Percentiles rank a stretch among this genome's conserved stretches.
phyloP scores from a whole-genome alignment of 2,888 invertebrate genomes.

The Graphium colonna region DNA sequence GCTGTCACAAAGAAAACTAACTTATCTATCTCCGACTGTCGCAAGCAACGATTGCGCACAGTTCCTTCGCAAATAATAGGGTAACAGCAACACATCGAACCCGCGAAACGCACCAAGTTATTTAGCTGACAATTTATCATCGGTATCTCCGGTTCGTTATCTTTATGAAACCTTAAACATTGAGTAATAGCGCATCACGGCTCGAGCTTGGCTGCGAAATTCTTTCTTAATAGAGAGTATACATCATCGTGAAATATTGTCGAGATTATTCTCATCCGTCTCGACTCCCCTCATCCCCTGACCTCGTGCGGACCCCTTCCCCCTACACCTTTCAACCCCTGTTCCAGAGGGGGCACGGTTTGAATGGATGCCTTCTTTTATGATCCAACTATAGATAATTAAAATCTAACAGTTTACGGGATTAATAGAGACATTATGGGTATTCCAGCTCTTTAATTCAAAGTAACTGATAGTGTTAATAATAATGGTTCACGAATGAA shows the following conservation, averaged over 20 bases:
- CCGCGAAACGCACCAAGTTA: neutral
- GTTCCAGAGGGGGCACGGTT: neutral
- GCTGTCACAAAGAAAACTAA: too few species aligned
- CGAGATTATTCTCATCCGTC: constrained; percentile 35
- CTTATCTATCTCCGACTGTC: too few species aligned
- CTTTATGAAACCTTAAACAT: constrained; percentile 37
- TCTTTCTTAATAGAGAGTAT: constrained; percentile 40
- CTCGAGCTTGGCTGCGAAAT: constrained; percentile 35
- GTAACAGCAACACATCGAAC: too few species aligned
- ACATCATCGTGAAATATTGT: constrained; percentile 47
- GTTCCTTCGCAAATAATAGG: too few species aligned
- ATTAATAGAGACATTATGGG: too few species aligned
- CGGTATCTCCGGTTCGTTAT: constrained; percentile 11
- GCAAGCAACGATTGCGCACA: too few species aligned
- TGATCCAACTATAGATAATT: constrained; percentile 12
- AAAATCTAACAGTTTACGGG: neutral
- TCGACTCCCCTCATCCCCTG: constrained; percentile 2
- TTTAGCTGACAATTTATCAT: constrained; percentile 7
- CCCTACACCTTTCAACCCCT: neutral
- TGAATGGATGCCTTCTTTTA: constrained; percentile 11
- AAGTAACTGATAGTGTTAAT: too few species aligned
- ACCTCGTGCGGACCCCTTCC: constrained; percentile 4
- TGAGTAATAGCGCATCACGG: constrained; percentile 38
- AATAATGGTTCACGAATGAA: too few species aligned
- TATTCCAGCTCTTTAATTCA: too few species aligned